Evolutionary conservation across 1,140 invertebrate species (phyloP), one percentile per base, ranked within the genome.

Genomic region (Lethocerus indicus): DNA sequence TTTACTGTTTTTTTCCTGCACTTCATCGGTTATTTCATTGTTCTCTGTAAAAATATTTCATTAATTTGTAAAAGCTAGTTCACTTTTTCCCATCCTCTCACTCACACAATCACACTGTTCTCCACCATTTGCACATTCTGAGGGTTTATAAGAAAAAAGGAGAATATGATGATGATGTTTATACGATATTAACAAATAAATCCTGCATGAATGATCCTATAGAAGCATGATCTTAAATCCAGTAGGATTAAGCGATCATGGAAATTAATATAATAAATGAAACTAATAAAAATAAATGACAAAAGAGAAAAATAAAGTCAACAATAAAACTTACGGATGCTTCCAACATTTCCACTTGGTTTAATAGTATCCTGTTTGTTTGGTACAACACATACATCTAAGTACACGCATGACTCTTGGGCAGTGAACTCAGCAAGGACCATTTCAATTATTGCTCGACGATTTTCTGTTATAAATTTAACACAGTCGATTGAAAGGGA

Each of bases 381-480:
- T 55, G 43, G 53, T 41, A 29, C 42, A 67, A 70, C 59, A 55
- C 84, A 87, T 2, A 87, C 65, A 59, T 84, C 79, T 4, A 88
- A 59, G 54, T 73, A 80, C 7, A 74, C 72, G 54, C 86, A 91
- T 43, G 88, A 72, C 68, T 88, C 79, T 56, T 85, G 71, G 2
- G 84, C 75, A 54, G 77, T 74, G 45, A 87, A 71, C 57, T 89
- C 77, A 39, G 78, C 76, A 1, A 87, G 58, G 1, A 89, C 58
- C 74, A 84, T 78, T 51, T 87, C 79, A 32, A 87, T 65, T 16
- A 91, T 63, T 58, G 83, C 75, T 50, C 80, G 72, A 3, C 78
- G 73, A 60, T 89, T 87, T 0, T 70, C 69, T 47, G 85, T 67
- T 0, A 93, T 81, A 46, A 92, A 87, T 51, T 74, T 71, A 0